Conservation (phyloP, 2,797 vertebrate genomes). For the Peromyscus aztecus region DNA sequence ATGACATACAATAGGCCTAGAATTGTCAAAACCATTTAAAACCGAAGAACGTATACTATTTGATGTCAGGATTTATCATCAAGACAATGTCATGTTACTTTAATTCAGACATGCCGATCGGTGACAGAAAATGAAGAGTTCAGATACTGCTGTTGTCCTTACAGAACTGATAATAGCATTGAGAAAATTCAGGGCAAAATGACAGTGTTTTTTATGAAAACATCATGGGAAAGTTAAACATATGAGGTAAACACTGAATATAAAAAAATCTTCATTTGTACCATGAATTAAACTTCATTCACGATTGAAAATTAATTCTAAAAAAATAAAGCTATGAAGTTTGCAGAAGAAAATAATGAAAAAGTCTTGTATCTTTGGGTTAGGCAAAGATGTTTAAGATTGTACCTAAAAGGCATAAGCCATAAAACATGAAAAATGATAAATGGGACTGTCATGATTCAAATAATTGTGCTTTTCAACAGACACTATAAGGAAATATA, state of each 20-base stretch:
- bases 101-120: not conserved
- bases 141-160: not conserved
- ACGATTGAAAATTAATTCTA: not conserved
- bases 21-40: not conserved
- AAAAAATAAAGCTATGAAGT: not conserved
- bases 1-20: not conserved
- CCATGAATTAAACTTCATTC: not conserved
- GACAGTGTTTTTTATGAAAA: not conserved
- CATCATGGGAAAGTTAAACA: not conserved
- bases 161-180: not conserved
- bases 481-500: not conserved
- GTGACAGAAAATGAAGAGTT: not conserved
- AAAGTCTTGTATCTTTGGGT: not conserved
- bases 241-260: not conserved
- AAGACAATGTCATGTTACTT: not conserved
- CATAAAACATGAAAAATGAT: not conserved
- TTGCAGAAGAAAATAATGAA: not conserved
- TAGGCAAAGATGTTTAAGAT: not conserved
- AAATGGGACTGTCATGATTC: not conserved
- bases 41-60: not conserved
- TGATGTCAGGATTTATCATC: constrained; percentile 4
- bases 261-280: not conserved
- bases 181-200: not conserved
- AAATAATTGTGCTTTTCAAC: not conserved
- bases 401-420: not conserved